Evolutionary conservation across 2,113 vertebrate species (phyloP).

Genomic region (Gymnobelideus leadbeateri): DNA sequence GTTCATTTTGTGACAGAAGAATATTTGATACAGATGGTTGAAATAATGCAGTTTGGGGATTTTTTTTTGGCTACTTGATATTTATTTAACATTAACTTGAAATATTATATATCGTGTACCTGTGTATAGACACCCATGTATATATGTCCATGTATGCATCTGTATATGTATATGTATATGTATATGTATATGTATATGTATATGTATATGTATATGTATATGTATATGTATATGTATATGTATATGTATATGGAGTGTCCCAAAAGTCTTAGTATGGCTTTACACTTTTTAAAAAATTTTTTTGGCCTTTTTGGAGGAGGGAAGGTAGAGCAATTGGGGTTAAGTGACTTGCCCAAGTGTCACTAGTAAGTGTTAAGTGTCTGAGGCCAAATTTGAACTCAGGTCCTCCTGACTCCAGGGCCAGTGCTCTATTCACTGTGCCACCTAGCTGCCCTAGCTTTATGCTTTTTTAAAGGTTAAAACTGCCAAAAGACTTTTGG

Average conservation of each 20-base stretch:
- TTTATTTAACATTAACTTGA: constrained; percentile 6
- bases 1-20: constrained; percentile 20
- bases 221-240: not conserved
- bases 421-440: too few relatives aligned
- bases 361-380: too few relatives aligned
- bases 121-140: not conserved
- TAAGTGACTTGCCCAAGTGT: too few relatives aligned
- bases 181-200: constrained; percentile 2
- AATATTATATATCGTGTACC: not conserved
- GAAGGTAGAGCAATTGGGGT: too few relatives aligned
- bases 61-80: constrained; percentile 19
- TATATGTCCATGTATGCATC: not conserved
- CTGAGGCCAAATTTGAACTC: too few relatives aligned
- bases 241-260: not conserved
- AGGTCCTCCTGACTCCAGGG: too few relatives aligned
- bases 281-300: not conserved
- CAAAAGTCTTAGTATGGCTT: not conserved
- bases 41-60: not conserved
- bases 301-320: too few relatives aligned
- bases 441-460: not conserved
- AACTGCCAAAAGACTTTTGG: not conserved
- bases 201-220: not conserved
- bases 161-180: not conserved
- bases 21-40: constrained; percentile 21
- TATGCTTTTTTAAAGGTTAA: not conserved